Base-by-base conservation (phyloP, 2,797 vertebrate genomes). In the Rhinogobio ventralis region DNA sequence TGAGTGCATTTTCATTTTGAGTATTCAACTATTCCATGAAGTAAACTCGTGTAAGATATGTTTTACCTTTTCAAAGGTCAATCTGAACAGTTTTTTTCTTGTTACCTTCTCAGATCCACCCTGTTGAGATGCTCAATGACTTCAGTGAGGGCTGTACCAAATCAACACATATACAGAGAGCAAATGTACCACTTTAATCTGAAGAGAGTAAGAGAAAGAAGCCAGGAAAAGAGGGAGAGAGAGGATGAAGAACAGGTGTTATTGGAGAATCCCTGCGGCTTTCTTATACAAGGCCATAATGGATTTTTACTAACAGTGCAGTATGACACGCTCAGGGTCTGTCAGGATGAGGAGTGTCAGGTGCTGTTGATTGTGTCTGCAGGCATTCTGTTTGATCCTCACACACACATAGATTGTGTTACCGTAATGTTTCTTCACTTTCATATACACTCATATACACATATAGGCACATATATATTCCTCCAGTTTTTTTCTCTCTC, bases 381-480 rank as follows among this genome's bases (percentile, higher is more conserved):
- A 86, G 88, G 87, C 87, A n/a, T 71, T 39, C 55, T 83, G 79
- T 90, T 87, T 89, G 72, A 91, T 91, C 87, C 85, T 49, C 74
- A 78, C 66, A 78, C 85, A 64, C 49, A 45, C 51, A 79, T 30
- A 69, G n/a, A 75, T 46, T 57, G 55, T 62, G 78, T 68, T 66
- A 69, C 42, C 33, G 13, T 49, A 73, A 74, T 79, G 28, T 75
- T 81, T n/a, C 14, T 81, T 23, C 55, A 62, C 53, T 60, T 60
- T 75, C 30, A 75, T 39, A 39, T 36, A 75, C 73, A 55, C 19
- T 75, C 30, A 36, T n/a, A 51, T 8, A 75, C 28, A 9, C 30
- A n/a, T 15, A 55, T 2, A 75, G 28, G 11, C n/a, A 72, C n/a
- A 72, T 30, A 57, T 14, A 42, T 3, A 51, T 7, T 13, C 51